A percentile compares a stretch with the other conserved stretches of the same genome.
Evolutionary conservation across 1,140 invertebrate genomes (phyloP).

Genomic region (Cotesia typhae): DNA sequence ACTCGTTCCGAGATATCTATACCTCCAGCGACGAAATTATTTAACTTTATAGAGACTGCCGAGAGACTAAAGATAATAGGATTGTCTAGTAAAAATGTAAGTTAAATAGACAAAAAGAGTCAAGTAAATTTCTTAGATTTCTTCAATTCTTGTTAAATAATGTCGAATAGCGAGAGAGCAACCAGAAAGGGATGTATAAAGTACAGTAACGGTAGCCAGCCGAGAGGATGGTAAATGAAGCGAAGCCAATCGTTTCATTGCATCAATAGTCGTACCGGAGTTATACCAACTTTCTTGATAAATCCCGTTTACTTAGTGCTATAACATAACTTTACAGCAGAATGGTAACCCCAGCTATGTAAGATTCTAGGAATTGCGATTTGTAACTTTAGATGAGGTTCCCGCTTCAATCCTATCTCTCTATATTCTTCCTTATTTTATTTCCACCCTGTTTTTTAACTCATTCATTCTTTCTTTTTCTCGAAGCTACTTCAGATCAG

Average conservation of each 20-base stretch:
- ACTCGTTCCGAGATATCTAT: not conserved
- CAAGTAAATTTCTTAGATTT: not conserved
- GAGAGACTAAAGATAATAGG: no score
- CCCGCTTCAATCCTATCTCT: slow-evolving; percentile 36
- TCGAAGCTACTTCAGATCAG: slow-evolving; percentile 18
- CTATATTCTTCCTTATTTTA: not conserved
- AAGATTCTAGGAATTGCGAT: slow-evolving; percentile 67
- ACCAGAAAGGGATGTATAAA: slow-evolving; percentile 22
- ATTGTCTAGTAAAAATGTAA: not conserved
- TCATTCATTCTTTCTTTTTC: slow-evolving; percentile 37
- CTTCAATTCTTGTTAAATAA: not conserved
- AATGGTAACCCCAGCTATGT: slow-evolving; percentile 65
- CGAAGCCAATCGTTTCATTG: slow-evolving; percentile 66
- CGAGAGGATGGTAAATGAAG: slow-evolving; percentile 55
- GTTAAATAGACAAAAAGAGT: not conserved
- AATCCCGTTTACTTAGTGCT: slow-evolving; percentile 65
- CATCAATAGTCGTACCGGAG: slow-evolving; percentile 65
- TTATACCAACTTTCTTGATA: slow-evolving; percentile 67
- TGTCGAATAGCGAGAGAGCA: not conserved
- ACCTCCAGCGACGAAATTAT: not conserved
- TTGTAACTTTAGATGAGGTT: slow-evolving; percentile 66
- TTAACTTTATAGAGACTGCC: not conserved
- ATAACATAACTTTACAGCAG: slow-evolving; percentile 65
- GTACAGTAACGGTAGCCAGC: slow-evolving; percentile 24
- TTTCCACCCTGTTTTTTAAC: not conserved